These are phyloP conservation scores for Kryptopterus vitreolus DNA, from an alignment of 2,797 vertebrate genomes.

Conservation along the genomic window DNA sequence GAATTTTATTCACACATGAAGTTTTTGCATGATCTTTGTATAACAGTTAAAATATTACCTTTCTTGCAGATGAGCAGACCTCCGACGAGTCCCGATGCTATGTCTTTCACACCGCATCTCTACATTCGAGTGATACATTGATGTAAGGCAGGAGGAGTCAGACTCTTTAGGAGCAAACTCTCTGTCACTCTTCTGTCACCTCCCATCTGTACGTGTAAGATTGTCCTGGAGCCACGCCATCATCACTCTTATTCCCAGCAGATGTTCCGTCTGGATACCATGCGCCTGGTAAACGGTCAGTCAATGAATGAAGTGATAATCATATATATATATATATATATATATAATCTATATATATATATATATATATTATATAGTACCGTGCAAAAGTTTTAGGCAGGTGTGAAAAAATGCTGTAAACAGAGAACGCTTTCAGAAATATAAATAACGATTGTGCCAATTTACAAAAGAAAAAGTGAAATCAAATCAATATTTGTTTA, in stretches of 20 bases:
- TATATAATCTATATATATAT: too few species aligned
- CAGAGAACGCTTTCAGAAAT: too few species aligned
- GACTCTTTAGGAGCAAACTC: neutral
- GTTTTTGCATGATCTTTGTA: too few species aligned
- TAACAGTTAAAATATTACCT: constrained; percentile 5
- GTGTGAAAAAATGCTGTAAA: too few species aligned
- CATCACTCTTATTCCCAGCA: constrained; percentile 1
- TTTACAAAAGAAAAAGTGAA: too few species aligned
- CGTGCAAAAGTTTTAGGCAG: too few species aligned
- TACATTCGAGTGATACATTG: constrained; percentile 75
- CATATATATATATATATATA: too few species aligned
- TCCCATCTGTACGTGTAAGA: constrained; percentile 3
- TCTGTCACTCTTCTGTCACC: constrained; percentile 11
- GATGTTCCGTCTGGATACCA: constrained; percentile 13
- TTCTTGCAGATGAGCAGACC: constrained; percentile 70
- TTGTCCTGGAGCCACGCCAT: neutral
- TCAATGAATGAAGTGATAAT: neutral
- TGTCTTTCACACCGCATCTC: constrained; percentile 76
- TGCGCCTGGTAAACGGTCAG: neutral
- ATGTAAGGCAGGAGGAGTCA: constrained; percentile 5
- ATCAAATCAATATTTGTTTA: too few species aligned
- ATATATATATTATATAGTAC: too few species aligned
- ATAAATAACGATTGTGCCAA: too few species aligned
- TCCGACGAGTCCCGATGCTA: constrained; percentile 79
- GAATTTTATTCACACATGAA: too few species aligned